phyloP scores from a whole-genome alignment of 2,888 invertebrate genomes.

The Ophion slaviceki region DNA sequence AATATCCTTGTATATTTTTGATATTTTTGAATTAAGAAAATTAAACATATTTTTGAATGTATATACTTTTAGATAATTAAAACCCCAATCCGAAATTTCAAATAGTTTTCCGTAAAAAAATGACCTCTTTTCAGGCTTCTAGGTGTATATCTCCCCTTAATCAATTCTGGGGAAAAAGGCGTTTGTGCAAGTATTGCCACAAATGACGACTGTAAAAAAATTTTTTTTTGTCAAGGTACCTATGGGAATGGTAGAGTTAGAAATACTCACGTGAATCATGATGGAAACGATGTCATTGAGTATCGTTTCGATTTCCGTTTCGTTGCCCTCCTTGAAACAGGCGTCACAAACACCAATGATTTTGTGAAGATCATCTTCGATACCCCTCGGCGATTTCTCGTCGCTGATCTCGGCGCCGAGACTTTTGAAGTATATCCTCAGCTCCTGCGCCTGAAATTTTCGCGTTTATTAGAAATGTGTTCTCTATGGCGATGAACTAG shows the following conservation, averaged over 20 bases:
- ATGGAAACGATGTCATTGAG: constrained; percentile 98
- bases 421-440: constrained; percentile 95
- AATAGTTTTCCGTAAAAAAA: too few species aligned
- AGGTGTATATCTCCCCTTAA: too few species aligned
- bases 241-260: neutral
- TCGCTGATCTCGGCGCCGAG: constrained; percentile 97
- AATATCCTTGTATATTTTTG: too few species aligned
- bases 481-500: neutral
- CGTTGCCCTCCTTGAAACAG: constrained; percentile 94
- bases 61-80: too few species aligned
- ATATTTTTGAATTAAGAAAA: too few species aligned
- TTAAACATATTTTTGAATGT: too few species aligned
- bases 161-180: too few species aligned
- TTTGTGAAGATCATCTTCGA: constrained; percentile 96
- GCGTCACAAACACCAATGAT: constrained; percentile 97
- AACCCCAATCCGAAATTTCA: too few species aligned
- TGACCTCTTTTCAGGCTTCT: too few species aligned
- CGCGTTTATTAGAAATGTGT: constrained; percentile 1
- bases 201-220: neutral
- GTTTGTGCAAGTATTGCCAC: too few species aligned
- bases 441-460: constrained; percentile 90
- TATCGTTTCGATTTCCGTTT: constrained; percentile 95
- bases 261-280: constrained; percentile 90
- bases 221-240: neutral
- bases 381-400: constrained; percentile 94